These are phyloP conservation scores for Gerris buenoi DNA, from an alignment of 1,140 invertebrate species.

Conservation along the genomic window DNA sequence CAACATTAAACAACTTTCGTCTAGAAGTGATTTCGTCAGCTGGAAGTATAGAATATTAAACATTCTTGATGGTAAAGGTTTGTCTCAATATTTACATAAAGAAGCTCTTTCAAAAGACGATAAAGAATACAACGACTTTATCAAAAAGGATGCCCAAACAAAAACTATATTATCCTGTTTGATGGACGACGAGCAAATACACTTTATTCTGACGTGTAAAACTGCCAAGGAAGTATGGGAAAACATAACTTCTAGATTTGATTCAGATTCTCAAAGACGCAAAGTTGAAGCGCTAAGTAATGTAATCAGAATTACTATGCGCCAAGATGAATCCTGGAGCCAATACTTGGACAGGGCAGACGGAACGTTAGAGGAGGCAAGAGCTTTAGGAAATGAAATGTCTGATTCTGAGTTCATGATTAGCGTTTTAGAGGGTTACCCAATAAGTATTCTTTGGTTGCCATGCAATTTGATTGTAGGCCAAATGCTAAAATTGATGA, in stretches of 20 bases:
- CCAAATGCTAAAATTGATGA: background rate
- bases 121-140: background rate
- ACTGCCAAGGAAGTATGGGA: background rate
- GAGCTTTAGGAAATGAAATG: too few relatives aligned
- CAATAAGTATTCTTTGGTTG: background rate
- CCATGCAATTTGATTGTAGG: background rate
- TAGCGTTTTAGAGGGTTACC: background rate
- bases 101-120: background rate
- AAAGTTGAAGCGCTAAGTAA: background rate
- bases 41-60: background rate
- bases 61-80: background rate
- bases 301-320: too few relatives aligned
- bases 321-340: too few relatives aligned
- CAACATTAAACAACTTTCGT: too few relatives aligned
- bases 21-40: background rate
- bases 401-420: background rate
- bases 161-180: background rate
- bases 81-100: background rate
- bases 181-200: background rate
- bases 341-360: too few relatives aligned
- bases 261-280: background rate
- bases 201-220: background rate
- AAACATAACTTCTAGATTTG: background rate
- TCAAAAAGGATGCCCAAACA: background rate
- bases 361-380: too few relatives aligned